phyloP scores from a whole-genome alignment of 2,113 vertebrate species.

The Oxyruncus cristatus region DNA sequence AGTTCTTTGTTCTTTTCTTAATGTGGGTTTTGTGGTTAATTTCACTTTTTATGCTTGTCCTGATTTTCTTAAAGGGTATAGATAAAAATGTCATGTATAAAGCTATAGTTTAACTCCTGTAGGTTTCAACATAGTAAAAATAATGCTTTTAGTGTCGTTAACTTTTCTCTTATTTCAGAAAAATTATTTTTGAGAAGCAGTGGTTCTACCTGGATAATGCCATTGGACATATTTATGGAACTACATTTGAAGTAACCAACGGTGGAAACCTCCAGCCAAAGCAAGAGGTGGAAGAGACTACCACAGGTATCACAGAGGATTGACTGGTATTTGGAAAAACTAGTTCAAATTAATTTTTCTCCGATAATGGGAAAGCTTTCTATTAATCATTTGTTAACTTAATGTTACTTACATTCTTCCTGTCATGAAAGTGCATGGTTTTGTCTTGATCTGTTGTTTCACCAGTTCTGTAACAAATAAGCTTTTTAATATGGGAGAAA shows the following conservation, averaged over 20 bases:
- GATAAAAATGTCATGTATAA: neutral
- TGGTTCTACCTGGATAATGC: slow-evolving; percentile 92
- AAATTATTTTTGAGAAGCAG: slow-evolving; percentile 95
- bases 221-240: slow-evolving; percentile 86
- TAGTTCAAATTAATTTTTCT: neutral
- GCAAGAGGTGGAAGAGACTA: slow-evolving; percentile 68
- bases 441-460: neutral
- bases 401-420: neutral
- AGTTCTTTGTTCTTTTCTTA: neutral
- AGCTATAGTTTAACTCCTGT: neutral
- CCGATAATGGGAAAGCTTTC: neutral
- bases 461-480: neutral
- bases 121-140: neutral
- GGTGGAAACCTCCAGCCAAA: slow-evolving; percentile 85
- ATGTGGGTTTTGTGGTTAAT: neutral
- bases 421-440: neutral
- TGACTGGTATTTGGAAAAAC: neutral
- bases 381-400: neutral
- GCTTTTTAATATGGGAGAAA: neutral
- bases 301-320: slow-evolving; percentile 72
- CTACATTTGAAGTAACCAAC: slow-evolving; percentile 85
- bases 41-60: neutral
- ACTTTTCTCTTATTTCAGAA: slow-evolving; percentile 74
- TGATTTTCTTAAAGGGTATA: neutral
- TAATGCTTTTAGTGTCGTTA: neutral